Evolutionary conservation across 2,797 vertebrate genomes (phyloP), one percentile per base, ranked within the genome.

Genomic region (Poliocrania exsul): DNA sequence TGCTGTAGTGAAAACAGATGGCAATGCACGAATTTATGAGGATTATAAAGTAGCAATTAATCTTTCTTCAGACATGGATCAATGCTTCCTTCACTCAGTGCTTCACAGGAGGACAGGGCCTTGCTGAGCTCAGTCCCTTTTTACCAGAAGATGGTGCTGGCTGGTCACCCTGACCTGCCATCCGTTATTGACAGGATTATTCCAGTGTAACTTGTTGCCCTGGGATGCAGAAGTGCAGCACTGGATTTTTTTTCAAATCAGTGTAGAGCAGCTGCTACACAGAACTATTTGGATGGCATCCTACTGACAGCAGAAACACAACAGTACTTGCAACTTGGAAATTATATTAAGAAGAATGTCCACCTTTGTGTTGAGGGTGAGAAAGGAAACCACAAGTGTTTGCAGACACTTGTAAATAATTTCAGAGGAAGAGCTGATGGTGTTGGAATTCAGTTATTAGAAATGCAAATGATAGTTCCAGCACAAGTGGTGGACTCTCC

Each of bases 31-130:
- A 81, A 53, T 93, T 94, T 83, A 75, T 81, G 62, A 75, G 49
- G 81, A 92, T 94, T 96, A 86, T 81, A 91, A 97, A 95, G 38
- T 15, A 83, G 26, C 60, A 92, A 92, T 79, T 89, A 93, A 92
- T 92, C 87, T 95, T 89, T 96, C 69, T 40, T 87, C 78, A 82
- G 64, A 62, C 31, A 51, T 21, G 38, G 91, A 91, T 90, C 75
- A 66, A 91, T 88, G 79, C 81, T 31, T 87, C 33, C 64, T 94
- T 92, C 56, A 24, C 35, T 81, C 6, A 3, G 40, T 1, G 3
- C 3, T 2, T 61, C 53, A 20, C 10, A 13, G 71, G 73, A 84
- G 40, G 37, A 61, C 67, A 71, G 64, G 4, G 8, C 6, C 23
- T 89, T 54, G 47, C 21, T 0, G 2, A 88, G 42, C 42, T 92